These are phyloP conservation scores for Papilio protenor DNA, from an alignment of 2,888 invertebrate species.

Conservation along the genomic window DNA sequence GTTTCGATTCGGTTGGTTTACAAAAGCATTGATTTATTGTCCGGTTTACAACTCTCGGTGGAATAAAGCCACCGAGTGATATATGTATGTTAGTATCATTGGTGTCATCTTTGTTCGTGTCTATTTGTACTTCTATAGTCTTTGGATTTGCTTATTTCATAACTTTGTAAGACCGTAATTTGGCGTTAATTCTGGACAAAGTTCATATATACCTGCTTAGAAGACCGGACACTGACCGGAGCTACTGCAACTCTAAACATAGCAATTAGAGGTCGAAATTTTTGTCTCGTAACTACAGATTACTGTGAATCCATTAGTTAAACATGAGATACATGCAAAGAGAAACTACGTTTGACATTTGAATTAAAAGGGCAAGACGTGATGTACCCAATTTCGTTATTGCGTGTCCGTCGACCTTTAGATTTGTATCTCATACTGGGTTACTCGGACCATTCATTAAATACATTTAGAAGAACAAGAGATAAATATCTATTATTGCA, in stretches of 20 bases:
- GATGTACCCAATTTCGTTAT: conserved; percentile 15
- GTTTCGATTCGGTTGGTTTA: conserved; percentile 56
- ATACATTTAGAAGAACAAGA: conserved; percentile 22
- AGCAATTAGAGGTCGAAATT: neutral
- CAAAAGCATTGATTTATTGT: conserved; percentile 57
- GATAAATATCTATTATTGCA: neutral
- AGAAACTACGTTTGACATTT: conserved; percentile 20
- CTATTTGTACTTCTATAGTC: neutral
- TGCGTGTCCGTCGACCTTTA: conserved; percentile 19
- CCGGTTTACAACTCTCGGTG: conserved; percentile 44
- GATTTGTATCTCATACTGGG: conserved; percentile 9
- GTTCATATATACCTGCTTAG: neutral
- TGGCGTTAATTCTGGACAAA: neutral
- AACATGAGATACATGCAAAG: conserved; percentile 2
- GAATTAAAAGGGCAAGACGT: conserved; percentile 22
- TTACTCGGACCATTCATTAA: conserved; percentile 25
- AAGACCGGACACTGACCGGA: neutral
- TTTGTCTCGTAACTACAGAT: neutral
- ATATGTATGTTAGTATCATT: conserved; percentile 21
- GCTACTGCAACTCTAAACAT: neutral
- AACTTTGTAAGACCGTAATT: neutral
- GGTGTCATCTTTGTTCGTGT: neutral
- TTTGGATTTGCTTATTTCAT: neutral
- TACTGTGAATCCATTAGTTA: neutral
- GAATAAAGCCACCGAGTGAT: conserved; percentile 35